Evolutionary conservation across 2,797 vertebrate species (phyloP).

Genomic region (Uromys caudimaculatus): DNA sequence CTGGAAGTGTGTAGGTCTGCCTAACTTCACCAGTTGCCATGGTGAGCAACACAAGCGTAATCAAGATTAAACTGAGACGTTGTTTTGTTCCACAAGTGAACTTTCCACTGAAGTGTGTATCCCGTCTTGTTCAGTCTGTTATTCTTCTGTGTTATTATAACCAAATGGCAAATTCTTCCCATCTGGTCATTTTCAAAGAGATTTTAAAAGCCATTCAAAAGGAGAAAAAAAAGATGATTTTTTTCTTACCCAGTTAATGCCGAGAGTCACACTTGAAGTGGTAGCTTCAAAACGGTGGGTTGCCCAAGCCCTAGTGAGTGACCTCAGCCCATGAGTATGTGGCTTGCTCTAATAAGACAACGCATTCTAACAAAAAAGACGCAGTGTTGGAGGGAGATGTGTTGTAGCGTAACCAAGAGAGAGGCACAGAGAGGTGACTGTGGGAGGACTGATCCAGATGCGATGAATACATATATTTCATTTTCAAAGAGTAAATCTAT

Average conservation of each 20-base stretch:
- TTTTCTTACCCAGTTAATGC: not conserved
- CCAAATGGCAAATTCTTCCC: conserved; percentile 57
- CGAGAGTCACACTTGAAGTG: not conserved
- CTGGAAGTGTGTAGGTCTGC: not conserved
- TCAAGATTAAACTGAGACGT: conserved; percentile 44
- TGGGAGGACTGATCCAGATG: too few relatives aligned
- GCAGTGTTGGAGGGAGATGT: not conserved
- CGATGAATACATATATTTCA: not conserved
- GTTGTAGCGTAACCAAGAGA: too few relatives aligned
- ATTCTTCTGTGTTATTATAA: conserved; percentile 59
- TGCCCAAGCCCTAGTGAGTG: not conserved
- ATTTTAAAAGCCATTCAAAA: conserved; percentile 50
- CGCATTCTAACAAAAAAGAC: not conserved
- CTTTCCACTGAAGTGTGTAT: conserved; percentile 46
- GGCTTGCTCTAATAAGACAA: not conserved
- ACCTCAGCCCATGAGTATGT: not conserved
- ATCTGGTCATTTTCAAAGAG: conserved; percentile 65
- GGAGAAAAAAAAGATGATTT: not conserved
- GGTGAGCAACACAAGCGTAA: conserved; percentile 18
- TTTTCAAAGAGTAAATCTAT: not conserved
- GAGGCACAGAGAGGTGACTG: not conserved
- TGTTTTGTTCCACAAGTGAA: conserved; percentile 28
- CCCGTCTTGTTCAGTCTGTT: conserved; percentile 42
- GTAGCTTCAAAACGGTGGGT: not conserved
- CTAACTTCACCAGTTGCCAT: not conserved